Evolutionary conservation across 2,113 vertebrate genomes (phyloP).

Genomic region (Hypomesus transpacificus): DNA sequence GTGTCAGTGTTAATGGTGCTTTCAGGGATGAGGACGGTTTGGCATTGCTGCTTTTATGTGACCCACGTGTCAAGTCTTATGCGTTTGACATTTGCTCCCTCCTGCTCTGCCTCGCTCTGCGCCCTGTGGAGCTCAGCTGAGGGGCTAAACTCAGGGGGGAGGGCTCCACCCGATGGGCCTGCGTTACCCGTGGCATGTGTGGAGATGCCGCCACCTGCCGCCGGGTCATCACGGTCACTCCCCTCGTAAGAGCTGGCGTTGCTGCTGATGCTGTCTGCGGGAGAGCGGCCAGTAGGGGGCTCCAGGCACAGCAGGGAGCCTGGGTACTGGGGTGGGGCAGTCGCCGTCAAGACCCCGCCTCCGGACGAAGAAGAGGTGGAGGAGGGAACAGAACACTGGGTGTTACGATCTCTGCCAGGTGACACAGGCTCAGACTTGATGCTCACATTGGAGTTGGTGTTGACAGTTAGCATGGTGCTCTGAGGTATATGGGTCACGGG

Average conservation of each 20-base stretch:
- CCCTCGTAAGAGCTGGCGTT: slow-evolving; percentile 90
- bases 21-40: slow-evolving; percentile 3
- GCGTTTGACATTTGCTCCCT: slow-evolving; percentile 86
- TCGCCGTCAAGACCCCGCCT: slow-evolving; percentile 54
- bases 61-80: slow-evolving; percentile 94
- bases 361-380: slow-evolving; percentile 59
- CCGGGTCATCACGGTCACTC: slow-evolving; percentile 82
- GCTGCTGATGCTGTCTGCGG: slow-evolving; percentile 91
- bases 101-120: slow-evolving; percentile 78
- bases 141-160: slow-evolving; percentile 77
- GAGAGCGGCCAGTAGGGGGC: slow-evolving; percentile 80
- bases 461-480: slow-evolving; percentile 87
- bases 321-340: slow-evolving; percentile 71
- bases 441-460: slow-evolving; percentile 87
- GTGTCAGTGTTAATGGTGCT: slow-evolving; percentile 8
- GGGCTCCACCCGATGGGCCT: slow-evolving; percentile 58
- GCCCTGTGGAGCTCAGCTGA: slow-evolving; percentile 80
- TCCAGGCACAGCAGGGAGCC: slow-evolving; percentile 80
- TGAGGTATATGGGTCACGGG: slow-evolving; percentile 86
- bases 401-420: slow-evolving; percentile 86
- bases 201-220: slow-evolving; percentile 57
- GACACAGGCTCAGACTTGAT: slow-evolving; percentile 97
- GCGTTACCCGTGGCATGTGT: slow-evolving; percentile 65
- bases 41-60: slow-evolving; percentile 71
- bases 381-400: slow-evolving; percentile 75